Base-by-base conservation (phyloP, 2,113 vertebrate genomes). In the Brachyhypopomus gauderio region DNA sequence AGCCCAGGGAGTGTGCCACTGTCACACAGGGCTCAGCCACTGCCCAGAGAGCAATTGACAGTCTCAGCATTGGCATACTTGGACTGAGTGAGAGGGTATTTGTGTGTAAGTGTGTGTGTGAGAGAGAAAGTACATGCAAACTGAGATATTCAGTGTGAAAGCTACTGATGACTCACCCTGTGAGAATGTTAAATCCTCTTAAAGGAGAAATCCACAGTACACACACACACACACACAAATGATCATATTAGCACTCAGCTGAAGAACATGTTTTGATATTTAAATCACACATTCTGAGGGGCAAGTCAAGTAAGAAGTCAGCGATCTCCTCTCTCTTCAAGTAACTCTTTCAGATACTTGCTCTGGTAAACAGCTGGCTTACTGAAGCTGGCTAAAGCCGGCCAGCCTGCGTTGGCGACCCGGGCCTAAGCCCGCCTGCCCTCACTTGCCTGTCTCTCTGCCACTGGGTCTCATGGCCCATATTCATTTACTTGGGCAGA, bases 81-180 rank as follows among this genome's bases (percentile, higher is more conserved):
- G 64, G 72, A 75, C 34, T 75, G 72, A 41, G 25, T 19, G 22
- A 38, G 16, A 20, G 1, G 63, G 36, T 63, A 38, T 72, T 20
- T 80, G 69, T 79, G 38, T 72, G 69, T 59, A 20, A 34, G 45
- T 58, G 34, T 60, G 52, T 52, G 62, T 75, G 71, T 66, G 52
- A 59, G 59, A 30, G 58, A 34, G 58, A 19, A 16, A 0, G 27
- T 74, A 48, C 25, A 75, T 45, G n/a, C 66, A 22, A 7, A 60
- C n/a, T 41, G 70, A 73, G 38, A 80, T 59, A 63, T 64, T 80
- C 41, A 64, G 23, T 80, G 78, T 64, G 78, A 80, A 67, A 23
- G 58, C 38, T 45, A 34, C 45, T 25, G 79, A 86, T 89, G 86
- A 89, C 85, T 88, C 88, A 88, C 52, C 38, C 52, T 75, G 20